These are phyloP conservation scores for Ondatra zibethicus DNA, from an alignment of 2,113 vertebrate genomes.

Conservation along the genomic window DNA sequence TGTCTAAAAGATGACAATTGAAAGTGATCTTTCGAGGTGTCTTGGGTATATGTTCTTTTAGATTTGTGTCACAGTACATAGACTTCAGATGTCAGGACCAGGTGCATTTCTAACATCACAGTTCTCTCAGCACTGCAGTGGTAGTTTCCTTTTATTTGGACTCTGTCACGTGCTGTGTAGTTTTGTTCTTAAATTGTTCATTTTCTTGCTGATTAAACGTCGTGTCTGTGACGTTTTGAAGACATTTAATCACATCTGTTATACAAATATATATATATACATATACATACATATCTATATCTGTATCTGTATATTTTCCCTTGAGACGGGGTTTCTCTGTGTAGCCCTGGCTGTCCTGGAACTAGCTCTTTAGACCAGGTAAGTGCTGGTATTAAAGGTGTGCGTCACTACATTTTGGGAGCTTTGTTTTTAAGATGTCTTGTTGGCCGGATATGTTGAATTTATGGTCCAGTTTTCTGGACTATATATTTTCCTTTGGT, in stretches of 20 bases:
- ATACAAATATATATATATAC: background rate
- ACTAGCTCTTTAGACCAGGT: background rate
- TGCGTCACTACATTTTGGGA: no score
- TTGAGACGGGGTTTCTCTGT: no score
- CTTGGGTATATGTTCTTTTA: background rate
- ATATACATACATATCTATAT: no score
- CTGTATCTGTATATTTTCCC: no score
- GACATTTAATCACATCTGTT: background rate
- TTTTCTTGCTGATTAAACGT: slow-evolving; percentile 40
- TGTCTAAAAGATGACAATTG: background rate
- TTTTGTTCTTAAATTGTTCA: slow-evolving; percentile 25
- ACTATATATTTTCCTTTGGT: no score
- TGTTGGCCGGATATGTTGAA: no score
- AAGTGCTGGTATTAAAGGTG: no score
- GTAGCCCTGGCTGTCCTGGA: background rate
- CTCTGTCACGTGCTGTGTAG: background rate
- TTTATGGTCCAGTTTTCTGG: no score
- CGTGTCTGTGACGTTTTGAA: background rate
- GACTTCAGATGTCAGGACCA: background rate
- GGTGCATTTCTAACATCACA: background rate
- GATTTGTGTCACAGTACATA: background rate
- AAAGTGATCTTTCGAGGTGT: background rate
- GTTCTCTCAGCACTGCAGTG: background rate
- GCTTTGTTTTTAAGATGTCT: no score
- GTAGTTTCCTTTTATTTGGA: slow-evolving; percentile 33